phyloP scores from a whole-genome alignment of 2,797 vertebrate genomes.

The Falco rusticolus region DNA sequence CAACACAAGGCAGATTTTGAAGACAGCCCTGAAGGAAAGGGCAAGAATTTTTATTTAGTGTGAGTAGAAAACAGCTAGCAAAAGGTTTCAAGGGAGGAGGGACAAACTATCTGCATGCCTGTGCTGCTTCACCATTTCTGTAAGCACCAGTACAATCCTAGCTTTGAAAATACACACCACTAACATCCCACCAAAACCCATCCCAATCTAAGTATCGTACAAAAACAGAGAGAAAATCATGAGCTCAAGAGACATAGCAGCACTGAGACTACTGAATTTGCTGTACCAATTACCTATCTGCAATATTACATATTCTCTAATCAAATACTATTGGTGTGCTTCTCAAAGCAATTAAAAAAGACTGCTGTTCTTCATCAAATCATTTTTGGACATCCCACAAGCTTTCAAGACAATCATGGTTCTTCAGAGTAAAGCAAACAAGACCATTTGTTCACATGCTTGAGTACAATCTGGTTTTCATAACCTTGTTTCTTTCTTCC shows the following conservation, averaged over 20 bases:
- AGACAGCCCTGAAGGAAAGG: not conserved
- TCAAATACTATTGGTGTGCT: conserved; percentile 18
- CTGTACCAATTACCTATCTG: conserved; percentile 17
- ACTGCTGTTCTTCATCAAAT: conserved; percentile 11
- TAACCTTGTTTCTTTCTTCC: not conserved
- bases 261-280: not conserved
- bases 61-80: not conserved
- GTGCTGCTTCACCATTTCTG: not conserved
- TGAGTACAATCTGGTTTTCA: not conserved
- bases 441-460: not conserved
- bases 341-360: conserved; percentile 16
- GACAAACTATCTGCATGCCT: not conserved
- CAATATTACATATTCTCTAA: conserved; percentile 5
- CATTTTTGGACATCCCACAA: not conserved
- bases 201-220: not conserved
- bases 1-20: not conserved
- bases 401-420: not conserved
- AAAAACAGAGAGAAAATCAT: not conserved
- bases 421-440: not conserved
- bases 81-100: not conserved
- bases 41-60: not conserved
- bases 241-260: not conserved
- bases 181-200: not conserved
- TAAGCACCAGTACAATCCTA: not conserved
- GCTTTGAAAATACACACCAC: not conserved